phyloP scores from a whole-genome alignment of 2,113 vertebrate genomes.

The Nansenia antarctica region DNA sequence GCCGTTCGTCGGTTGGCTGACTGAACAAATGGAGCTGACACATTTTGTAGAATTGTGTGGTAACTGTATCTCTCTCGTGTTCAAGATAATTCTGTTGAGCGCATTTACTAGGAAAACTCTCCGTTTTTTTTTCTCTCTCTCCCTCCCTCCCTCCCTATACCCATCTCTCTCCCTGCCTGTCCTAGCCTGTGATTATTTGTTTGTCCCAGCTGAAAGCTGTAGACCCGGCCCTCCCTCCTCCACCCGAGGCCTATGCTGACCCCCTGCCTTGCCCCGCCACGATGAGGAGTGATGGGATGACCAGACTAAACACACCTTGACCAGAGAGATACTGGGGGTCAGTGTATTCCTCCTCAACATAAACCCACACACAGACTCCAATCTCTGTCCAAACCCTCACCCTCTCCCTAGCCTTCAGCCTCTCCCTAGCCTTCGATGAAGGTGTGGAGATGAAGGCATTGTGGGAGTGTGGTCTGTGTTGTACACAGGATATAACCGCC shows the following conservation, averaged over 20 bases:
- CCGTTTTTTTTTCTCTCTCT: not conserved
- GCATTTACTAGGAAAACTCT: too few relatives aligned
- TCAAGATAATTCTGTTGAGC: not conserved
- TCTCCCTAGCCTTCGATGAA: not conserved
- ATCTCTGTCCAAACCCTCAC: not conserved
- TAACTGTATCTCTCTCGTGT: not conserved
- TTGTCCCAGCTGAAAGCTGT: not conserved
- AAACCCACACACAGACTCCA: constrained; percentile 12
- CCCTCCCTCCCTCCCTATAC: not conserved
- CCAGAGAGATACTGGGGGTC: not conserved
- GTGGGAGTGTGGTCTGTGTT: not conserved
- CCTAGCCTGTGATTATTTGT: not conserved
- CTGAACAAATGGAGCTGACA: not conserved
- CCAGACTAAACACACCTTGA: constrained; percentile 42
- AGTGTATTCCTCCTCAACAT: constrained; percentile 14
- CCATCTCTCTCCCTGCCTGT: not conserved
- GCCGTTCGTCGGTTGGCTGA: not conserved
- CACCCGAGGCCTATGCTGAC: not conserved
- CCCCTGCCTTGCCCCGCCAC: not conserved
- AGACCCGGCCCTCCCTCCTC: not conserved
- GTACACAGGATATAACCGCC: not conserved
- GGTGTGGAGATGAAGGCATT: not conserved
- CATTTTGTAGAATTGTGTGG: not conserved
- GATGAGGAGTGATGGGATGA: constrained; percentile 2
- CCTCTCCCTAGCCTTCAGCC: not conserved